A percentile compares a stretch with the other conserved stretches of the same genome.
Conservation (phyloP, 2,888 invertebrate genomes). For the Quadriops clusia region DNA sequence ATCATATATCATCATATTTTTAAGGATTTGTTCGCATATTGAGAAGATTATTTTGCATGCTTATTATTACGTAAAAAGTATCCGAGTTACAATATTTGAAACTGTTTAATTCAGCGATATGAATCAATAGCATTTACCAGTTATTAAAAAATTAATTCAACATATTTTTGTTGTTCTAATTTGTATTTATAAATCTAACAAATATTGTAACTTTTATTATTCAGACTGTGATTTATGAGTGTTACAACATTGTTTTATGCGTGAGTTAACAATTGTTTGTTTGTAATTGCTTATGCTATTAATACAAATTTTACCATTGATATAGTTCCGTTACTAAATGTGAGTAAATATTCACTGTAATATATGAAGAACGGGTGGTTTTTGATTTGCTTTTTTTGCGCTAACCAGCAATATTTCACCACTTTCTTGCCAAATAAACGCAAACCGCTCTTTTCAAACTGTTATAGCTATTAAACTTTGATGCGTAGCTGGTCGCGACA, state of each 20-base stretch:
- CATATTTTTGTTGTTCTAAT: too few species aligned
- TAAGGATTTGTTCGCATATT: constrained; percentile 12
- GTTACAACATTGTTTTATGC: constrained; percentile 1
- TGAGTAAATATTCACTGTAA: constrained; percentile 3
- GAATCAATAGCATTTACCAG: too few species aligned
- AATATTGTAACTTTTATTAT: background rate
- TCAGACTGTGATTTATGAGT: background rate
- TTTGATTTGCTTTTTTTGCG: constrained; percentile 15
- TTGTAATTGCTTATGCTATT: constrained; percentile 13
- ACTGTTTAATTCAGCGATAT: constrained; percentile 1
- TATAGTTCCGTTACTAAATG: too few species aligned
- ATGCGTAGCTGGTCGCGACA: too few species aligned
- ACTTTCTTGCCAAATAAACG: too few species aligned
- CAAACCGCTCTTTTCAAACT: too few species aligned
- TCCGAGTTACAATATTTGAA: constrained; percentile 4
- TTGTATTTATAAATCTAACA: background rate
- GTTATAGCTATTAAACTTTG: too few species aligned
- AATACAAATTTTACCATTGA: too few species aligned
- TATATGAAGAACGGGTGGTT: constrained; percentile 2
- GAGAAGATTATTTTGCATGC: constrained; percentile 13
- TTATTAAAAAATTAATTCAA: too few species aligned
- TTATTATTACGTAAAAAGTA: constrained; percentile 6
- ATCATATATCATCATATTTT: constrained; percentile 13
- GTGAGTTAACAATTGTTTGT: background rate
- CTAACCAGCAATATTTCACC: constrained; percentile 22